Evolutionary conservation across 2,888 invertebrate species (phyloP).

Genomic region (Pristionchus exspectatus): DNA sequence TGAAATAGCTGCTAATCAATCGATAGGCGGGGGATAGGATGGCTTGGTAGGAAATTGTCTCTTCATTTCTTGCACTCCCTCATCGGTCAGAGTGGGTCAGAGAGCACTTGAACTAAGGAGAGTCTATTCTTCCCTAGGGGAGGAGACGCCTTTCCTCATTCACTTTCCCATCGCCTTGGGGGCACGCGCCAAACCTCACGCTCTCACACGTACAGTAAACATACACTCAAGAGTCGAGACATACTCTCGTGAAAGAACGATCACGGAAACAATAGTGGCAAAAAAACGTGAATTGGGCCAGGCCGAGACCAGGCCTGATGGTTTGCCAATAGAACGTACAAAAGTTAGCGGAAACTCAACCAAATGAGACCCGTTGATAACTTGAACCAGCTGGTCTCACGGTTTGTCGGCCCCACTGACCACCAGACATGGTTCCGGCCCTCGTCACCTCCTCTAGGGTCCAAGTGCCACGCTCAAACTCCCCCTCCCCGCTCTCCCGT

Average conservation of each 20-base stretch:
- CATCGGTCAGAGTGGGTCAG: too few species aligned
- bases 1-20: slow-evolving; percentile 25
- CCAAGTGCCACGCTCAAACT: slow-evolving; percentile 3
- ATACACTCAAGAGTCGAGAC: neutral
- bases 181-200: slow-evolving; percentile 11
- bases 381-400: neutral
- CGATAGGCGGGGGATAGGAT: neutral
- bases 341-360: too few species aligned
- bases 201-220: neutral
- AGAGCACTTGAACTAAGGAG: too few species aligned
- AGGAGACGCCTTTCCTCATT: neutral
- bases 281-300: too few species aligned
- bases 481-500: too few species aligned
- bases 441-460: neutral
- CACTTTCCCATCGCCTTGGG: neutral
- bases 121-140: too few species aligned
- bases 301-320: too few species aligned
- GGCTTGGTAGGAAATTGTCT: neutral
- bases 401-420: neutral
- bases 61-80: neutral
- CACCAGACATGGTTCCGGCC: neutral
- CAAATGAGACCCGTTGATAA: neutral
- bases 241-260: neutral
- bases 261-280: neutral
- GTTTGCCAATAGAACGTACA: too few species aligned